These are phyloP conservation scores for Felis catus DNA, from an alignment of 2,113 vertebrate species.

Conservation along the genomic window F.catus_Fca126_mat1.0 CM031412.1:81929501-81930000, in stretches of 20 bases:
- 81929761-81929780: too few relatives aligned
- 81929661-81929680: accelerated
- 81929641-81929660: neutral
- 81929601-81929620: neutral
- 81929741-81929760: neutral
- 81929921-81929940: neutral
- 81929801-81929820: neutral
- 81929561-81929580: neutral
- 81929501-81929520: too few relatives aligned
- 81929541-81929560: neutral
- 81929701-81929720: neutral
- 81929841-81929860: neutral
- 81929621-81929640: neutral
- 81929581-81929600: neutral
- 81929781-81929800: neutral
- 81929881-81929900: neutral
- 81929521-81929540: neutral
- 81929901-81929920: accelerated
- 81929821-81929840: neutral
- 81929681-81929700: too few relatives aligned
- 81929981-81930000: neutral
- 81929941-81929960: neutral
- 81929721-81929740: neutral
- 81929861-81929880: neutral
- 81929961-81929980: neutral